phyloP scores from a whole-genome alignment of 2,888 invertebrate species.

The Catocala fraxini region DNA sequence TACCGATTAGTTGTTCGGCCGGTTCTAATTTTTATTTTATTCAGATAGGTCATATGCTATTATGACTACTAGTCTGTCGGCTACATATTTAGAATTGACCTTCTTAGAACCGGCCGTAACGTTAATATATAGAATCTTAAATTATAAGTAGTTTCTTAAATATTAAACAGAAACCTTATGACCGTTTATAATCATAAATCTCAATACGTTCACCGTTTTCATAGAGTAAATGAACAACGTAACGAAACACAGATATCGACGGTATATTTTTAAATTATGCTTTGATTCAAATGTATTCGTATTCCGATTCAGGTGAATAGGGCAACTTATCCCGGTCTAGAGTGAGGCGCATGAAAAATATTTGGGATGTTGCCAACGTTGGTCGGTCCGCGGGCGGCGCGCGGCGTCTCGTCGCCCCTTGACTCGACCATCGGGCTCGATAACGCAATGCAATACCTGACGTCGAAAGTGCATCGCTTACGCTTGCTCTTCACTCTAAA shows the following conservation, averaged over 20 bases:
- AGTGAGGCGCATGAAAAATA: slow-evolving; percentile 79
- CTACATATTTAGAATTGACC: slow-evolving; percentile 8
- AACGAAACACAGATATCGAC: slow-evolving; percentile 2
- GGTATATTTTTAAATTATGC: slow-evolving; percentile 36
- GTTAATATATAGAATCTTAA: background rate
- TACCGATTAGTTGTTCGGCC: slow-evolving; percentile 1
- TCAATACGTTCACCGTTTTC: background rate
- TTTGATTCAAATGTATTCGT: slow-evolving; percentile 62
- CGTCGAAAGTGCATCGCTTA: slow-evolving; percentile 62
- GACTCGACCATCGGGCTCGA: slow-evolving; percentile 65
- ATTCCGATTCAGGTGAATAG: slow-evolving; percentile 83
- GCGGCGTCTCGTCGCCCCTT: slow-evolving; percentile 56
- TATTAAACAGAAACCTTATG: no score
- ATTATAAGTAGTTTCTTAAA: no score
- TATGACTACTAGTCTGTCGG: slow-evolving; percentile 1
- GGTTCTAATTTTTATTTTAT: slow-evolving; percentile 10
- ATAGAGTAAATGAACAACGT: background rate
- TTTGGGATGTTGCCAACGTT: slow-evolving; percentile 79
- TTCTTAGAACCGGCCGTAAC: background rate
- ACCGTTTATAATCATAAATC: no score
- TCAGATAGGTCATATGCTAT: slow-evolving; percentile 9
- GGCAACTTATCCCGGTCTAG: slow-evolving; percentile 78
- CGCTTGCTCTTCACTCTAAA: slow-evolving; percentile 34
- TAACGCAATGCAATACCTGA: slow-evolving; percentile 73
- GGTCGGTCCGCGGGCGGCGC: slow-evolving; percentile 67